Conservation (phyloP, 2,797 vertebrate genomes). For the Myotis findleyi region DNA sequence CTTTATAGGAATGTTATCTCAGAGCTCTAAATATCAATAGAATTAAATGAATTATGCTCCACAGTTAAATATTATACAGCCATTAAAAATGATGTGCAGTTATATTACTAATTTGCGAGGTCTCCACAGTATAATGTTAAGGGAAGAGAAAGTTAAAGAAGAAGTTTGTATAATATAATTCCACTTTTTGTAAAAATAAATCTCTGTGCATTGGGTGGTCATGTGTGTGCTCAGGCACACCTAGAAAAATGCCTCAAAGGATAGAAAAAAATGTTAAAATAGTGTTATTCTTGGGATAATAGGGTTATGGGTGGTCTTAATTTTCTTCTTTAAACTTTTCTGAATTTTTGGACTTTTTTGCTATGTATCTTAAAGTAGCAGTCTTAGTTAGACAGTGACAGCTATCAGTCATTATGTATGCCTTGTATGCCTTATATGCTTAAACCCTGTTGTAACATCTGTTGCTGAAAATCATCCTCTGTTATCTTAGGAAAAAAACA, state of each 20-base stretch:
- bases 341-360: neutral
- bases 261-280: neutral
- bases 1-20: neutral
- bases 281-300: neutral
- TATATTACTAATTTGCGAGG: neutral
- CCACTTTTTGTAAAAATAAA: neutral
- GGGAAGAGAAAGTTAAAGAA: neutral
- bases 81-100: neutral
- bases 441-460: neutral
- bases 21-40: neutral
- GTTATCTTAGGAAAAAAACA: neutral
- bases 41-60: constrained; percentile 21
- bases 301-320: neutral
- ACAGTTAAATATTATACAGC: neutral
- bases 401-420: neutral
- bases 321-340: neutral
- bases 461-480: neutral
- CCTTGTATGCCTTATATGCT: neutral
- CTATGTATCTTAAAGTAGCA: neutral
- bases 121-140: neutral
- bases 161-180: neutral
- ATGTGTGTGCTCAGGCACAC: neutral
- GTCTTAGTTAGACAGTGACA: neutral
- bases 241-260: neutral
- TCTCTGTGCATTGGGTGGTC: neutral